phyloP scores from a whole-genome alignment of 1,140 invertebrate genomes.

The Drosophila malerkotliana region DNA sequence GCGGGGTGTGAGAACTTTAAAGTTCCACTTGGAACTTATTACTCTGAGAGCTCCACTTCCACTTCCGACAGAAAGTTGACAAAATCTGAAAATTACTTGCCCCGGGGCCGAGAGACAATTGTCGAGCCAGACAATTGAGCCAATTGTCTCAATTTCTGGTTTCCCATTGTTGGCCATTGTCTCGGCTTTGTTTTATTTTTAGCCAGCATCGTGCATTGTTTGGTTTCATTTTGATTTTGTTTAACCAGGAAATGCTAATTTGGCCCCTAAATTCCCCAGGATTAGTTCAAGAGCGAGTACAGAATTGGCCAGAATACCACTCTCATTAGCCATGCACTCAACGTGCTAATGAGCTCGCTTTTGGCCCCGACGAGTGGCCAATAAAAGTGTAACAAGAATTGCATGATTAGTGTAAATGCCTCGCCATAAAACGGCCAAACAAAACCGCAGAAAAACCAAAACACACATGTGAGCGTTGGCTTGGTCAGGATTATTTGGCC shows the following conservation, averaged over 20 bases:
- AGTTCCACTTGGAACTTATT: slow-evolving; percentile 34
- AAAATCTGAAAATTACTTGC: slow-evolving; percentile 54
- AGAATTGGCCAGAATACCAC: slow-evolving; percentile 29
- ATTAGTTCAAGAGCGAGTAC: slow-evolving; percentile 27
- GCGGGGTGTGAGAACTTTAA: slow-evolving; percentile 13
- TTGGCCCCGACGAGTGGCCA: slow-evolving; percentile 22
- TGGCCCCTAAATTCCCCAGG: slow-evolving; percentile 24
- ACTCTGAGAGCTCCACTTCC: neutral
- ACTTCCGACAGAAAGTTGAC: slow-evolving; percentile 49
- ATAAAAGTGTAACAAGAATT: slow-evolving; percentile 65
- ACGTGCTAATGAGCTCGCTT: slow-evolving; percentile 66
- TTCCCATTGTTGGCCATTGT: slow-evolving; percentile 41
- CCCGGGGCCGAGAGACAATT: slow-evolving; percentile 37
- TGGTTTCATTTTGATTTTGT: slow-evolving; percentile 22
- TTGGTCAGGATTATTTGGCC: slow-evolving; percentile 39
- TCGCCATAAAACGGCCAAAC: slow-evolving; percentile 49
- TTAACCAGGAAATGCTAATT: slow-evolving; percentile 64
- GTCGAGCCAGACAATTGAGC: slow-evolving; percentile 46
- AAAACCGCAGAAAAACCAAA: slow-evolving; percentile 23
- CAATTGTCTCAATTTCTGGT: slow-evolving; percentile 73
- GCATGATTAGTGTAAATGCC: slow-evolving; percentile 75
- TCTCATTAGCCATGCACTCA: slow-evolving; percentile 68
- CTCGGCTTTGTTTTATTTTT: slow-evolving; percentile 44
- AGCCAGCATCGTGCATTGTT: slow-evolving; percentile 6
- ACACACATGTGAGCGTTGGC: slow-evolving; percentile 24